phyloP scores from a whole-genome alignment of 2,888 invertebrate species.

The Desoria tigrina region DNA sequence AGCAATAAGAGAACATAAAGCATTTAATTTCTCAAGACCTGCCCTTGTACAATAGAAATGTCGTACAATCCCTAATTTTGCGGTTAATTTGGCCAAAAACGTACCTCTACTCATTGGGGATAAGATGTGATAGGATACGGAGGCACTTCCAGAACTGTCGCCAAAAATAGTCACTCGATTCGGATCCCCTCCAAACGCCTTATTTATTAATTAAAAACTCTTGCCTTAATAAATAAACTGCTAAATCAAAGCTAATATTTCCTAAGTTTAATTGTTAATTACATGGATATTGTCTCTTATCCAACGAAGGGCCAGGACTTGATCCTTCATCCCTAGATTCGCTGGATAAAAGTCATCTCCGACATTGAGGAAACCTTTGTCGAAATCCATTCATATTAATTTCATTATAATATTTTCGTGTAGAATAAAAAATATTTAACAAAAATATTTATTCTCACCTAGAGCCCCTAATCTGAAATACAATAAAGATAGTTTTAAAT shows the following conservation, averaged over 20 bases:
- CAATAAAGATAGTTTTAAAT: neutral
- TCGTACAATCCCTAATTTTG: too few species aligned
- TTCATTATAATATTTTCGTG: too few species aligned
- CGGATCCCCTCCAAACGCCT: conserved; percentile 41
- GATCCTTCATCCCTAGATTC: conserved; percentile 47
- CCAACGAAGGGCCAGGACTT: conserved; percentile 42
- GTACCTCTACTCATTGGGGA: conserved; percentile 39
- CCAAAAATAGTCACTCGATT: conserved; percentile 40
- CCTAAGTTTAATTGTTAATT: too few species aligned
- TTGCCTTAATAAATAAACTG: neutral
- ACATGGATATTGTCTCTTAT: conserved; percentile 29
- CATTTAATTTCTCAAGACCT: conserved; percentile 2
- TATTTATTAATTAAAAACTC: conserved; percentile 10
- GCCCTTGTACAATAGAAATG: neutral
- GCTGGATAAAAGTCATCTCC: conserved; percentile 36
- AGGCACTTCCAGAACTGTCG: conserved; percentile 35
- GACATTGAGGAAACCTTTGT: conserved; percentile 36
- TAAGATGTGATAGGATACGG: conserved; percentile 45
- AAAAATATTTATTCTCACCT: conserved; percentile 14
- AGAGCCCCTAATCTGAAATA: conserved; percentile 14
- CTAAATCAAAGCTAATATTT: neutral
- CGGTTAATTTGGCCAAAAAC: neutral
- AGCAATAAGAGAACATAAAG: neutral
- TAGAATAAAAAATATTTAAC: too few species aligned
- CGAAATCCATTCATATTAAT: neutral